phyloP scores from a whole-genome alignment of 1,140 invertebrate genomes.

The Antheraea pernyi region DNA sequence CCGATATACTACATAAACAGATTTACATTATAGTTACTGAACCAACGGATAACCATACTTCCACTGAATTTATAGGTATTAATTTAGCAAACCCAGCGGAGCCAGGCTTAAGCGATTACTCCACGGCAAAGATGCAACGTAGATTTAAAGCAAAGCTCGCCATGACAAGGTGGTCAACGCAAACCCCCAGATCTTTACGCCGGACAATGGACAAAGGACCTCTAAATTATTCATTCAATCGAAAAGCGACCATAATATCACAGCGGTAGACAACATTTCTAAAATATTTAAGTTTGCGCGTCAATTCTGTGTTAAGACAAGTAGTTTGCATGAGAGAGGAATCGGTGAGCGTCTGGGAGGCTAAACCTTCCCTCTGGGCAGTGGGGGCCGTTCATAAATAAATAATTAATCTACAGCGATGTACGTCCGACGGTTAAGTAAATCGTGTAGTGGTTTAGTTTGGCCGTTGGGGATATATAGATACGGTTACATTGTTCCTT shows the following conservation, averaged over 20 bases:
- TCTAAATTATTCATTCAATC: slow-evolving; percentile 69
- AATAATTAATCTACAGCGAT: slow-evolving; percentile 75
- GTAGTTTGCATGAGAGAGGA: slow-evolving; percentile 72
- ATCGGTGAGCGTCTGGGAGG: slow-evolving; percentile 66
- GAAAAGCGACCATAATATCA: slow-evolving; percentile 69
- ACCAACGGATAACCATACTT: neutral
- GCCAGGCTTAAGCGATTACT: slow-evolving; percentile 66
- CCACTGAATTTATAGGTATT: slow-evolving; percentile 58
- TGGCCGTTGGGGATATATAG: slow-evolving; percentile 34
- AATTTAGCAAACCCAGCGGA: slow-evolving; percentile 57
- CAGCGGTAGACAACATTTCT: slow-evolving; percentile 56
- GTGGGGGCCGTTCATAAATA: slow-evolving; percentile 65
- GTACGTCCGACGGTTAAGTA: slow-evolving; percentile 65
- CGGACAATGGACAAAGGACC: slow-evolving; percentile 71
- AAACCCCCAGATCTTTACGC: slow-evolving; percentile 61
- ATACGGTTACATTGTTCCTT: slow-evolving; percentile 19
- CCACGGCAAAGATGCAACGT: slow-evolving; percentile 66
- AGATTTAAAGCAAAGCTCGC: slow-evolving; percentile 66
- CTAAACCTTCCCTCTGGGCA: slow-evolving; percentile 60
- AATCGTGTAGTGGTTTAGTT: slow-evolving; percentile 59
- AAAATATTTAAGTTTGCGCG: slow-evolving; percentile 64
- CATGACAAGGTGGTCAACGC: slow-evolving; percentile 76
- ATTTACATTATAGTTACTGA: neutral
- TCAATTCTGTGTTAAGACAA: slow-evolving; percentile 70
- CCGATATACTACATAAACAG: neutral